phyloP scores from a whole-genome alignment of 1,140 invertebrate species.

The Ostrea edulis region DNA sequence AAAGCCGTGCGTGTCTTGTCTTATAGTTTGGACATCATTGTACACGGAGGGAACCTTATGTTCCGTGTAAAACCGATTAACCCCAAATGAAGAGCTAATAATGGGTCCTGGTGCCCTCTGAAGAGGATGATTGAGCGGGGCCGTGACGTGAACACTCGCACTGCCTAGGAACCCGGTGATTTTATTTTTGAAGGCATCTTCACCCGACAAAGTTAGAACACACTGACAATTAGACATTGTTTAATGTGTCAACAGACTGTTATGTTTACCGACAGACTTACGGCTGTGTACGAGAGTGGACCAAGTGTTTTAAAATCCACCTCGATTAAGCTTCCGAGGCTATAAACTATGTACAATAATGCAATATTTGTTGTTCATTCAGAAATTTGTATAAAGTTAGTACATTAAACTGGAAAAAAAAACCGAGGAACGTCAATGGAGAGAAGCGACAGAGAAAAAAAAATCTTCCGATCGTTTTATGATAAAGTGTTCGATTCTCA shows the following conservation, averaged over 20 bases:
- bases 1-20: background rate
- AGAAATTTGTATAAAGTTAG: background rate
- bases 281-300: background rate
- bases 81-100: background rate
- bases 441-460: too few species aligned
- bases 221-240: background rate
- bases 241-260: background rate
- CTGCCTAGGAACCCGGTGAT: background rate
- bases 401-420: background rate
- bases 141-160: background rate
- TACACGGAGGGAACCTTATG: background rate
- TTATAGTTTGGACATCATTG: background rate
- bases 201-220: background rate
- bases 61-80: background rate
- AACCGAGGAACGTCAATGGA: background rate
- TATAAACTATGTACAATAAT: background rate
- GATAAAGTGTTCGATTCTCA: background rate
- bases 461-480: background rate
- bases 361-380: constrained; percentile 12
- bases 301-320: background rate
- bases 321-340: constrained; percentile 7
- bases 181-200: background rate
- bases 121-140: background rate
- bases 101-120: background rate
- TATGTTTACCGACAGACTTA: constrained; percentile 13